Evolutionary conservation across 2,888 invertebrate genomes (phyloP).

Genomic region (Mesopsocus fuscifrons): DNA sequence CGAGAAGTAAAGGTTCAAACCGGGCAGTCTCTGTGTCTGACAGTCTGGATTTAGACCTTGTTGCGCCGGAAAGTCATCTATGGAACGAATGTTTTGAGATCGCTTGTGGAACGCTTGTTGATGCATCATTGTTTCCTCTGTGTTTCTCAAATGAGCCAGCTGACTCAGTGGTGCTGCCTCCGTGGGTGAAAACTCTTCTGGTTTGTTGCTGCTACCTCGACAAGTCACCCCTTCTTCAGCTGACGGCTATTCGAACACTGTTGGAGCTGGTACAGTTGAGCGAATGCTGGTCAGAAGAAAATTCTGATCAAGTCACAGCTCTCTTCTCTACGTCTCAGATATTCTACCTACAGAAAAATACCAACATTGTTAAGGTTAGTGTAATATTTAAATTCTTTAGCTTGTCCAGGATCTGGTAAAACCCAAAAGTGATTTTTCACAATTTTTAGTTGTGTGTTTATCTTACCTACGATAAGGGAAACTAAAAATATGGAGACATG

Average conservation of each 20-base stretch:
- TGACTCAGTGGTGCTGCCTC: conserved; percentile 31
- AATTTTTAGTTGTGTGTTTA: too few relatives aligned
- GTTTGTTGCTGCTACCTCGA: conserved; percentile 45
- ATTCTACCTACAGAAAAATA: not conserved
- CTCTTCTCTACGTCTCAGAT: not conserved
- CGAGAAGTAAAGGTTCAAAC: not conserved
- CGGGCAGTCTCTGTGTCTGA: not conserved
- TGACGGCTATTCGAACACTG: conserved; percentile 47
- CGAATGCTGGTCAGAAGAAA: not conserved
- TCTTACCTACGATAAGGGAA: too few relatives aligned
- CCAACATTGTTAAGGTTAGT: not conserved
- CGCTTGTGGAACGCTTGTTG: conserved; percentile 11
- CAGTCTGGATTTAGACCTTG: not conserved
- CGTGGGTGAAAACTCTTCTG: conserved; percentile 51
- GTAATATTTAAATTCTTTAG: too few relatives aligned
- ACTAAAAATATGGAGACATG: too few relatives aligned
- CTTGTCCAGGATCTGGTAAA: too few relatives aligned
- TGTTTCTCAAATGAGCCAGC: not conserved
- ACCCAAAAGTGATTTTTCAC: too few relatives aligned
- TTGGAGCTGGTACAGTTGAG: conserved; percentile 34
- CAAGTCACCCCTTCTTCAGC: conserved; percentile 37
- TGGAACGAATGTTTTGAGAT: conserved; percentile 9
- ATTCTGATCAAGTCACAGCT: not conserved
- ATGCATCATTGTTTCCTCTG: not conserved
- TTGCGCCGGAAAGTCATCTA: conserved; percentile 1